Base-by-base conservation (phyloP, 1,140 invertebrate species). In the Macrobrachium rosenbergii region DNA sequence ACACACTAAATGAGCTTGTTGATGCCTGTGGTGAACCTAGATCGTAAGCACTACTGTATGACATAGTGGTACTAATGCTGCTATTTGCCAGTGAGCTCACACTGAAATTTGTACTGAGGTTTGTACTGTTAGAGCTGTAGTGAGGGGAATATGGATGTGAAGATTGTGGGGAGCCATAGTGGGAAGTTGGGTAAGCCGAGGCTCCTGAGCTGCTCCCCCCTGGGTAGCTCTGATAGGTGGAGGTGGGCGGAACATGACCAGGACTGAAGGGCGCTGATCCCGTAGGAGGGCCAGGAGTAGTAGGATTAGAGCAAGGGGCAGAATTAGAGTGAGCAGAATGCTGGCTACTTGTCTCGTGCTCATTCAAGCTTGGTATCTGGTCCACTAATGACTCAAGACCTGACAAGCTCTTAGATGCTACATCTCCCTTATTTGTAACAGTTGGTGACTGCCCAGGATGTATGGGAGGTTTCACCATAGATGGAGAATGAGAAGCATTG, bases 311-410 rank as follows among this genome's bases (percentile, higher is more conserved):
- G 87, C 83, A 84, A 17, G 79, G 86, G 83, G 72, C 88, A 59
- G 89, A 85, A 60, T 89, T 88, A 37, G 86, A 85, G 76, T 90
- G 85, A 21, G 85, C 90, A 63, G 87, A 90, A 60, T 87, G 89
- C 43, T 85, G 88, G 82, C 88, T 89, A 82, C 63, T 87, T 28
- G 82, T 88, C 77, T 91, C 92, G 78, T 89, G 90, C 78, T 96
- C 96, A 69, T 95, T 94, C 91, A 97, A 96, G 90, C 96, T 96
- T 11, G 96, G 96, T 91, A 97, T 98, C 93, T 97, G 96, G 92
- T 97, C 96, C 28, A 98, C 96, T 14, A 98, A 92, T 21, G 96
- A 97, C 92, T 97, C 96, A 7, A 97, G 93, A 60, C 96, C 96
- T 12, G 96, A 97, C n/a, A 97, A 92, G 90, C 96, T 97, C 91